These are phyloP conservation scores for Aplochiton taeniatus DNA, from an alignment of 2,797 vertebrate species.

Conservation along the genomic window DNA sequence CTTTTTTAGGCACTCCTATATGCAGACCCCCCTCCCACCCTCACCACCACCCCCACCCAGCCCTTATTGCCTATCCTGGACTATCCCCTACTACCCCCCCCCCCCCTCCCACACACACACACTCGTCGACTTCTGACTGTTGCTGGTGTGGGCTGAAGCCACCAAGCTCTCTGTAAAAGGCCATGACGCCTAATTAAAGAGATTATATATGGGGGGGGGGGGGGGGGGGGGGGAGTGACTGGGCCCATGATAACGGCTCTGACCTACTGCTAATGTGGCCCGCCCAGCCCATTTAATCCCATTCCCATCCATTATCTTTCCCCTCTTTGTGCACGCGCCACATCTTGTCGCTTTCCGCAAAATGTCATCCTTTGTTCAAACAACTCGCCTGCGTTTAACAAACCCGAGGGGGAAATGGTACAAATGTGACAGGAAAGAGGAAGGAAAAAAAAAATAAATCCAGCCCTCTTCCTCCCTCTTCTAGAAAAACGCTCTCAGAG, in stretches of 20 bases:
- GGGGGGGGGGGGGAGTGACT: constrained; percentile 58
- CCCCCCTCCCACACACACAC: constrained; percentile 20
- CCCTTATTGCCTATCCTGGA: too few species aligned
- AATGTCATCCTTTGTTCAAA: constrained; percentile 53
- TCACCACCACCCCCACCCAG: too few species aligned
- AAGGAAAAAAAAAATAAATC: neutral
- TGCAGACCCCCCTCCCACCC: too few species aligned
- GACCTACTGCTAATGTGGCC: constrained; percentile 73
- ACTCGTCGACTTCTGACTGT: neutral
- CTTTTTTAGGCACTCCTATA: too few species aligned
- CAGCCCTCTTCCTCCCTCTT: neutral
- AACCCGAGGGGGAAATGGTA: constrained; percentile 11
- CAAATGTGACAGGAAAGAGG: constrained; percentile 20
- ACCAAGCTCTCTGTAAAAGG: constrained; percentile 40
- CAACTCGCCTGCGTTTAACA: constrained; percentile 5
- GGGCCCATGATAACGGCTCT: constrained; percentile 63
- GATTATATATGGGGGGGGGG: constrained; percentile 74
- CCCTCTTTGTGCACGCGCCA: constrained; percentile 41
- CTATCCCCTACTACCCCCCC: too few species aligned
- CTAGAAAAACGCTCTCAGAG: too few species aligned
- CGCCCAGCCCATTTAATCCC: constrained; percentile 70
- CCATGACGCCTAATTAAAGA: constrained; percentile 72
- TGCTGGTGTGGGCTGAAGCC: neutral
- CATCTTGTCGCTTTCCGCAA: constrained; percentile 44
- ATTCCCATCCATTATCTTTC: constrained; percentile 68